Base-by-base conservation (phyloP, 2,888 invertebrate species). In the Tubulanus polymorphus region DNA sequence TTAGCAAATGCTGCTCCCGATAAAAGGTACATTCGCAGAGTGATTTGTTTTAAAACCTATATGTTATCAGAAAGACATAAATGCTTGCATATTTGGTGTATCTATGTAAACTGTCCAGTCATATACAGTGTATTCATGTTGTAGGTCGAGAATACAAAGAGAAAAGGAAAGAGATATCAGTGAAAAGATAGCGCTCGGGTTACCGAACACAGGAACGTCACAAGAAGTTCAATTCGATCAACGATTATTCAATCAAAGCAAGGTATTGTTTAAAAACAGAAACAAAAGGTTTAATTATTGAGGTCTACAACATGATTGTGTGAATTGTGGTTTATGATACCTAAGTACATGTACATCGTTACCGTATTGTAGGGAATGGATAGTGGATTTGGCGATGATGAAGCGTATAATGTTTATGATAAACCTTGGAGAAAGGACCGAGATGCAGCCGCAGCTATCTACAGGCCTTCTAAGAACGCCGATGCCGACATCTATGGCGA, bases 361-460 rank as follows among this genome's bases (percentile, higher is more conserved):
- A n/a, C n/a, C 51, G 29, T 54, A 28, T 67, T 71, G 10, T 65
- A 81, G 79, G 84, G 84, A 30, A 89, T 99, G 87, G 95, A 93
- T 73, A 88, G 89, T 64, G 95, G 95, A 0, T 97, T 92, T 78
- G 94, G 88, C 0, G 96, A 97, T 70, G 99, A 99, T 69, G 99
- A 99, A 70, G 90, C 89, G 0, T 99, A 99, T 81, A 94, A 90
- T 76, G 95, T 97, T 0, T 99, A 99, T 74, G 96, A 97, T 80
- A 93, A 94, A 78, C 93, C 99, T 0, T 99, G 97, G 99, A 86
- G 96, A 54, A 90, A 92, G 67, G 87, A 88, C 29, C 90, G 89
- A 66, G 86, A 87, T 1, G 84, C 96, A 57, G 91, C 90, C 0
- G 86, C 90, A 35, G 91, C 93, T 78, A 87, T 99, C 57, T 80